Percentiles rank a stretch among this genome's conserved stretches.
Conservation (phyloP, 2,797 vertebrate genomes). For the Sitta carolinensis region DNA sequence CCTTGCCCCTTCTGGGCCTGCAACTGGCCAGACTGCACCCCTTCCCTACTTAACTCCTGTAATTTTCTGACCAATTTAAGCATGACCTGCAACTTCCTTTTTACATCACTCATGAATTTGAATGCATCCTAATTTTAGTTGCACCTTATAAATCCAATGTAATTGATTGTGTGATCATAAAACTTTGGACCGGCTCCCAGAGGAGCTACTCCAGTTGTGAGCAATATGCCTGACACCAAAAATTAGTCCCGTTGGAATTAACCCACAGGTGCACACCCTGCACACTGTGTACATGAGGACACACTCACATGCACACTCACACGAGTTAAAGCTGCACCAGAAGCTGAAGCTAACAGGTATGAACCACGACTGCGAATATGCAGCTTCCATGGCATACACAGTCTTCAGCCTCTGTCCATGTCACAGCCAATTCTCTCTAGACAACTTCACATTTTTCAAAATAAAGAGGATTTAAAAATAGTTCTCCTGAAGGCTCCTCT, state of each 20-base stretch:
- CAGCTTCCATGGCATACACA: background rate
- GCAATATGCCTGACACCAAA: background rate
- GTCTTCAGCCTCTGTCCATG: background rate
- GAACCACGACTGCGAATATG: rapidly evolving
- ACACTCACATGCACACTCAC: background rate
- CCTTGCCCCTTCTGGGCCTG: background rate
- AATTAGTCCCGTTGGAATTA: background rate
- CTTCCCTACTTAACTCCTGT: background rate
- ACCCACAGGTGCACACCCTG: background rate
- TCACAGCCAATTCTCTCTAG: background rate
- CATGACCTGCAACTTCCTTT: slow-evolving; percentile 4
- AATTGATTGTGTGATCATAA: background rate
- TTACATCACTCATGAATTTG: background rate
- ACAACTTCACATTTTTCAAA: background rate
- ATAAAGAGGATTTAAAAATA: background rate
- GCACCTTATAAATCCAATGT: slow-evolving; percentile 42
- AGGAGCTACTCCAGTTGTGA: background rate
- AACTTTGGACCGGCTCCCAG: background rate
- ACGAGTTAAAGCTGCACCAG: background rate
- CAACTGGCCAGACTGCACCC: background rate
- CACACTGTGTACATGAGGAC: background rate
- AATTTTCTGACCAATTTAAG: slow-evolving; percentile 50
- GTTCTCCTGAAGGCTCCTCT: background rate
- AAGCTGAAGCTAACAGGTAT: background rate
- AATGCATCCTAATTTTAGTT: slow-evolving; percentile 22